Conservation (phyloP, 2,113 vertebrate genomes). For the Phyllostomus discolor region DNA sequence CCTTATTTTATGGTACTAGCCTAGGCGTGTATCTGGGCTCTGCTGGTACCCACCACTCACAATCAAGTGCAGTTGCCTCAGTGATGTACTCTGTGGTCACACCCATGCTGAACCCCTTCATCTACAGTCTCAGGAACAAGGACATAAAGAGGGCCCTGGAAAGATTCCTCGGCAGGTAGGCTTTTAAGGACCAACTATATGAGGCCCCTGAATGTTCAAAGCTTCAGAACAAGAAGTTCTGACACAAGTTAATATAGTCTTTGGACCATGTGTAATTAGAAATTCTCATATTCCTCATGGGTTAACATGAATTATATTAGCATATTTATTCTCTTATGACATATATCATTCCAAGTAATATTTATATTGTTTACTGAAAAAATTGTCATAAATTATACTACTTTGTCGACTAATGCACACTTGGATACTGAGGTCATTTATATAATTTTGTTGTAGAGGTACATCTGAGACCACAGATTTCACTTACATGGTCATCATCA, state of each 20-base stretch:
- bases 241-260: background rate
- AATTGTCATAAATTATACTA: background rate
- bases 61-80: too few relatives aligned
- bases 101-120: too few relatives aligned
- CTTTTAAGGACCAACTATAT: background rate
- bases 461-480: background rate
- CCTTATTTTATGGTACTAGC: background rate
- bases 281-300: background rate
- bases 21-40: too few relatives aligned
- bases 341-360: background rate
- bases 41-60: too few relatives aligned
- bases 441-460: background rate
- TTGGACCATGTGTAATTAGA: background rate
- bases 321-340: background rate
- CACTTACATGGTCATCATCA: background rate
- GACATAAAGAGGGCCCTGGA: too few relatives aligned
- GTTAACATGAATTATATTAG: background rate
- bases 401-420: background rate
- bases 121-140: too few relatives aligned
- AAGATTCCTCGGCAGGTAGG: too few relatives aligned
- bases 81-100: too few relatives aligned
- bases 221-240: background rate
- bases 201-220: background rate
- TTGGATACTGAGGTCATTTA: background rate
- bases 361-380: background rate